These are phyloP conservation scores for Astyanax mexicanus DNA, from an alignment of 2,797 vertebrate genomes.

Conservation along the genomic window DNA sequence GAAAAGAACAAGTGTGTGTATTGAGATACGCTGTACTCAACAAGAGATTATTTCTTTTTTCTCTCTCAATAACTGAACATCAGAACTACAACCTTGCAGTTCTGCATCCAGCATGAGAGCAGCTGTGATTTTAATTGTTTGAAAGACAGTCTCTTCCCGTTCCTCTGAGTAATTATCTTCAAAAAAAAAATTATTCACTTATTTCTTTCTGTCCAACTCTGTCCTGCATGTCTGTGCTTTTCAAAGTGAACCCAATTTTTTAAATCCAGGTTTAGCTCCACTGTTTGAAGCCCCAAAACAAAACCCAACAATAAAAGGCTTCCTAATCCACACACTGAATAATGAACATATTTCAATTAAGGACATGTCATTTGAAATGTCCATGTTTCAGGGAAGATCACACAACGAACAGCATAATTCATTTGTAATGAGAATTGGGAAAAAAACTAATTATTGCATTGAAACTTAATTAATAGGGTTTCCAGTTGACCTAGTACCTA, in stretches of 20 bases:
- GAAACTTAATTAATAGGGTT: too few species aligned
- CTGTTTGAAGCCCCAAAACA: background rate
- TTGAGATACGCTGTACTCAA: too few species aligned
- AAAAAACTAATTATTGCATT: too few species aligned
- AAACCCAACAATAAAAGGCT: background rate
- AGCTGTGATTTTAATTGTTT: background rate
- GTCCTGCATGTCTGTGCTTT: background rate
- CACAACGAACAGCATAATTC: background rate
- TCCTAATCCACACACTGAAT: background rate
- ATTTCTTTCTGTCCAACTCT: background rate
- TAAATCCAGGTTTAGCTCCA: background rate
- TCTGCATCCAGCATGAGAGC: background rate
- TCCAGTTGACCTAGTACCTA: too few species aligned
- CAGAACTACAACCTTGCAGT: background rate
- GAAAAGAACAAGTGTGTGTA: background rate
- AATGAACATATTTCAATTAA: background rate
- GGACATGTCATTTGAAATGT: background rate
- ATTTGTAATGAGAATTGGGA: too few species aligned
- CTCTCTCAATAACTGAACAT: too few species aligned
- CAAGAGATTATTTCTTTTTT: too few species aligned
- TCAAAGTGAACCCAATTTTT: background rate
- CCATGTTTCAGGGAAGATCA: background rate
- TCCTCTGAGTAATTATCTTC: background rate
- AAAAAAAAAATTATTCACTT: background rate
- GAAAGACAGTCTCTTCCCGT: background rate